Evolutionary conservation across 2,113 vertebrate species (phyloP), one percentile per base, ranked within the genome.

Genomic region (Delphinus delphis): DNA sequence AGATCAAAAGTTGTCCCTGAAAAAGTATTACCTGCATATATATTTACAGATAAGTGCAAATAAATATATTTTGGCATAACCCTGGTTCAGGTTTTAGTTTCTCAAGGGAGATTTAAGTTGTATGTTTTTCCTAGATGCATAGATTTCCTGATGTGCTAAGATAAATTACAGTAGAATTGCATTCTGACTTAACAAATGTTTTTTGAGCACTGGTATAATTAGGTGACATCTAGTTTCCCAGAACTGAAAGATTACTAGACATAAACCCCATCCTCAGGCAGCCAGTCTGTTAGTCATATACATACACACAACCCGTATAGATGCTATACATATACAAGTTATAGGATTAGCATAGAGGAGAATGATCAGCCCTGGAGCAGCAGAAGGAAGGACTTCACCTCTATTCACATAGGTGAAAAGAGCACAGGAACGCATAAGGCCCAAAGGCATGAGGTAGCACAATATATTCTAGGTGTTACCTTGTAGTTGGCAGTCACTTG

Each of bases 41-140:
- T 65, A 85, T 74, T 79, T 96, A 85, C 77, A 93, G 25, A 33
- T 96, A 92, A 93, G 79, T 87, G 86, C 50, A 47, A 82, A 76
- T 90, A 47, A 82, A 76, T 90, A 62, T 86, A 65, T 58, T 93
- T 23, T 76, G 65, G 2, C 60, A 71, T 90, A 87, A 83, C 63
- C 21, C 47, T 76, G 0, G 13, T 80, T 91, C 21, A 84, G 50
- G 18, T 84, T 95, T 94, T 81, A 80, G 41, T 47, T 95, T 95
- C 95, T 97, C 73, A 91, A 87, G 47, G 53, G 87, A 93, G 14
- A 65, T n/a, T 73, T 85, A 90, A 90, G 70, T 90, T 28, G 15
- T 63, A 36, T 55, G 15, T 10, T 92, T 93, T 79, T 87, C 88
- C 18, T 92, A 15, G 17, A 97, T 76, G 90, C 68, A 83, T 23